Evolutionary conservation across 2,797 vertebrate species (phyloP), one percentile per base, ranked within the genome.

Genomic region (Sebastes nivosus): DNA sequence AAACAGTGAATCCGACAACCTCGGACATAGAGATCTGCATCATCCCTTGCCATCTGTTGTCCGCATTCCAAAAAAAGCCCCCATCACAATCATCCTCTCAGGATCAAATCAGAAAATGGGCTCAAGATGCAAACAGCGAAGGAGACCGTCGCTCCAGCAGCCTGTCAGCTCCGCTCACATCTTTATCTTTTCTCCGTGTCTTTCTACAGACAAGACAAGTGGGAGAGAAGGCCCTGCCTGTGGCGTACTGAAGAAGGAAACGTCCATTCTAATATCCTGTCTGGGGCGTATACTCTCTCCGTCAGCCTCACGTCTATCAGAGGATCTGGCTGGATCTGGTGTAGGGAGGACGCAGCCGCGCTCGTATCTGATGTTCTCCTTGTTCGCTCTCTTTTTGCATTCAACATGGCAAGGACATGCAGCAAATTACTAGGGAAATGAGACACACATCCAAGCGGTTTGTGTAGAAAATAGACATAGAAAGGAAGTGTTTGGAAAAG

Each of bases 251-350:
- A 91, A 92, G 84, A 88, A 89, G 91, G 93, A 94, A 92, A 92
- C 81, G 93, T 95, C 94, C 88, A 93, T 94, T 94, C 87, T 94
- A 95, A 95, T 95, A 95, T 96, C 94, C 91, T 93, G 92, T 95
- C 92, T 90, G 81, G 68, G 82, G 83, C 77, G 50, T 82, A 82
- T 63, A 88, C 88, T 75, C 61, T 80, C 84, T 74, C 84, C 67
- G 72, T 91, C 92, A 85, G 88, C 83, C 77, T 83, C 74, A 78
- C 77, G 67, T 89, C 89, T 93, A 95, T 95, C 95, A 92, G 89
- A 73, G 83, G 85, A 95, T 95, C 94, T 93, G 79, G 81, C 67
- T 89, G 89, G 81, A 91, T 90, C 81, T 83, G 86, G 86, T 87
- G 88, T 55, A 72, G 72, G 83, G 75, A 79, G 70, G 87, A 88